Conservation (phyloP, 2,113 vertebrate genomes). For the Gasterosteus aculeatus region DNA sequence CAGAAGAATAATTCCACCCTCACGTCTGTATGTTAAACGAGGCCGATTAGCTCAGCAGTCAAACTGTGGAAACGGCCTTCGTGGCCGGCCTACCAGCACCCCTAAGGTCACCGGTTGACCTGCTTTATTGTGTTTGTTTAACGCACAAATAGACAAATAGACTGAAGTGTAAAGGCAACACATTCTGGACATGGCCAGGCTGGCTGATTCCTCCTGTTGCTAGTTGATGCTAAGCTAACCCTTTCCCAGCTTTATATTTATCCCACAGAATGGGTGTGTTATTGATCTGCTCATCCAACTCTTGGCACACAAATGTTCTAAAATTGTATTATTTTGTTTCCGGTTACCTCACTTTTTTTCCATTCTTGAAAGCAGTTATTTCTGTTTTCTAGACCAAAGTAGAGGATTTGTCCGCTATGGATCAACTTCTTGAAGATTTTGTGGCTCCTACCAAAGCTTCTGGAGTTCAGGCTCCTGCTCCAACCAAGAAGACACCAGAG, state of each 20-base stretch:
- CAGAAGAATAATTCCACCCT: neutral
- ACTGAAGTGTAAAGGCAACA: neutral
- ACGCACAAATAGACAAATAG: neutral
- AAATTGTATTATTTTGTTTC: neutral
- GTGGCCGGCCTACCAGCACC: neutral
- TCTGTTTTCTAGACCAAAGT: slow-evolving; percentile 37
- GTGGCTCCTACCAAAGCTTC: slow-evolving; percentile 43
- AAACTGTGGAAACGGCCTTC: neutral
- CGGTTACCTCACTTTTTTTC: too few relatives aligned
- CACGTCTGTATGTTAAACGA: neutral
- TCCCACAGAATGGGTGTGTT: neutral
- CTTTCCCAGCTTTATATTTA: neutral
- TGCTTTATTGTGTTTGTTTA: neutral
- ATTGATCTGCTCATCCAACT: neutral
- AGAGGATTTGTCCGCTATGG: slow-evolving; percentile 47
- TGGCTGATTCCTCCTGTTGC: neutral
- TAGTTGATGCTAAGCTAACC: neutral
- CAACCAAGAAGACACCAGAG: slow-evolving; percentile 38
- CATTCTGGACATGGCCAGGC: neutral
- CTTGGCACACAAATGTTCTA: neutral
- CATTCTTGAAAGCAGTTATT: neutral
- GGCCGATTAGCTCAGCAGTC: neutral
- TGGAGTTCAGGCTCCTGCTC: slow-evolving; percentile 34
- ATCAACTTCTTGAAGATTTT: slow-evolving; percentile 38
- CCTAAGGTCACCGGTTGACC: neutral